Evolutionary conservation across 2,797 vertebrate genomes (phyloP), one percentile per base, ranked within the genome.

Genomic region (Oreortyx pictus): DNA sequence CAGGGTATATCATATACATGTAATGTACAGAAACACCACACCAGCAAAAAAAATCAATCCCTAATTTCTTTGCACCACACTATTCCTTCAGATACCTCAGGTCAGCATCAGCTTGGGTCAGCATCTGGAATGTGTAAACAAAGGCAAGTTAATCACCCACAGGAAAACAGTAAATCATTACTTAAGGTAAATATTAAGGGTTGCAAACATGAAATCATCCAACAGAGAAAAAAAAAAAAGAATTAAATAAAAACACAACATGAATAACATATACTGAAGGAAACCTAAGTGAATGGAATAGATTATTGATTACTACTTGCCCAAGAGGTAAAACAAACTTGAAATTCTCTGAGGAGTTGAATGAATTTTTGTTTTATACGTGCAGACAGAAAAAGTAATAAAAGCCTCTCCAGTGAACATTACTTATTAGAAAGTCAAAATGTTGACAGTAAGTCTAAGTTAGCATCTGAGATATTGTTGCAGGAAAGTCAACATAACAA

Each of bases 1-100:
- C 97, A 0, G 70, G 90, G 44, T 98, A 98, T 10, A 94, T 97
- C 61, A 98, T 86, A 98, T 96, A n/a, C 76, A 98, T 27, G 60
- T 98, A 97, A 94, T 97, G 96, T 44, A 96, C 97, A 29, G 97
- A 98, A 25, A 95, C 20, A 41, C 98, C 98, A 68, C 98, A 97
- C 98, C 98, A 99, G 94, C 98, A 99, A 96, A 99, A 99, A 35
- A 97, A 98, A 84, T 98, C 88, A 0, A 96, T 82, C 19, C 96
- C 98, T 4, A 98, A 94, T 46, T 89, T 97, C 88, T 97, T 98
- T 68, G 85, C 96, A 8, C 96, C 95, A 54, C 97, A 97, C 66
- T 98, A 95, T 39, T 98, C 89, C 91, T 97, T 98, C 87, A 99
- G 96, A 82, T 97, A 98, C 91, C 85, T 97, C 88, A 98, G 46